Conservation (phyloP, 2,113 vertebrate genomes). For the Heptranchias perlo region DNA sequence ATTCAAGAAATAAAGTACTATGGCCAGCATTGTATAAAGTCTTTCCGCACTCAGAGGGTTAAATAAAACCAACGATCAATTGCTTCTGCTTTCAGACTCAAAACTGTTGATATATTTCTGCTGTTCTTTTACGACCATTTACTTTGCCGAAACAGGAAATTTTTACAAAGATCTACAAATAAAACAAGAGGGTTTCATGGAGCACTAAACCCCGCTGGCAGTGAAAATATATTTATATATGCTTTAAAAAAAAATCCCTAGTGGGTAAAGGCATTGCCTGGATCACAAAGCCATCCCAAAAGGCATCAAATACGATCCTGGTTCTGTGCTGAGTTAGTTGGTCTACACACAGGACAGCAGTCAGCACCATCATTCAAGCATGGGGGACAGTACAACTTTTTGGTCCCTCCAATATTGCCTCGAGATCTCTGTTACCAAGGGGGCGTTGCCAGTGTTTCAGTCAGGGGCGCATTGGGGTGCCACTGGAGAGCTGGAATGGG, state of each 20-base stretch:
- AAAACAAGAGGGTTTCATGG: neutral
- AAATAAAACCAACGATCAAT: neutral
- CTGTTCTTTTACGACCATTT: neutral
- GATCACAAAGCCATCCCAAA: neutral
- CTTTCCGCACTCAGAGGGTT: neutral
- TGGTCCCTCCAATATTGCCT: neutral
- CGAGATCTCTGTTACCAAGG: neutral
- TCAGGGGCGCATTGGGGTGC: neutral
- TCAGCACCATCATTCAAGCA: neutral
- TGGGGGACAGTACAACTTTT: neutral
- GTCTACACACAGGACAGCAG: neutral
- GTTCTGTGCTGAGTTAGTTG: neutral
- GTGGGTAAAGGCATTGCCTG: neutral
- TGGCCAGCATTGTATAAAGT: neutral
- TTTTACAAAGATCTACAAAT: neutral
- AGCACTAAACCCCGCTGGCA: neutral
- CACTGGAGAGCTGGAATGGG: neutral
- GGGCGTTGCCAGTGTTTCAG: neutral
- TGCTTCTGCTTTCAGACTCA: neutral
- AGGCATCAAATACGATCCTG: neutral
- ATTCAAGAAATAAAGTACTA: neutral
- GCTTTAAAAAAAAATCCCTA: neutral
- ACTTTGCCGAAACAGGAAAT: neutral
- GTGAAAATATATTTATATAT: neutral
- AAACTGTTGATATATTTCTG: neutral